Percentiles rank a stretch among this genome's conserved stretches.
Conservation (phyloP, 2,797 vertebrate species). For the Enoplosus armatus region DNA sequence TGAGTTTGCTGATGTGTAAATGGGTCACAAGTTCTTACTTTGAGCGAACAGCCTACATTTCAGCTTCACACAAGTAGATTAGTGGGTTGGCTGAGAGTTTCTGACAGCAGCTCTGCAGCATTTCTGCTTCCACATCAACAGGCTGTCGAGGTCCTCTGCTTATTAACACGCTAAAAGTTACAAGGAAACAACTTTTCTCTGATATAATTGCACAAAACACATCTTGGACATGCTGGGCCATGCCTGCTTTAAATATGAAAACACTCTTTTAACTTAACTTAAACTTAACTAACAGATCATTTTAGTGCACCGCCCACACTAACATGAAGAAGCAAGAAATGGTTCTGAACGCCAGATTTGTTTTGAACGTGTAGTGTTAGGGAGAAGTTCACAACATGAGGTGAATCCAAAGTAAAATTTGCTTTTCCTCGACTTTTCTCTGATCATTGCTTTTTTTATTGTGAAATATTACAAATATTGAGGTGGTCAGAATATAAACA, state of each 20-base stretch:
- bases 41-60: slow-evolving; percentile 31
- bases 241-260: neutral
- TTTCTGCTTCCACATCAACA: slow-evolving; percentile 2
- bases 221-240: neutral
- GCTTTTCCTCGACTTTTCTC: neutral
- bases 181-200: neutral
- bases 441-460: neutral
- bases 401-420: neutral
- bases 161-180: neutral
- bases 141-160: neutral
- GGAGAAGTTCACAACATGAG: too few relatives aligned
- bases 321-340: too few relatives aligned
- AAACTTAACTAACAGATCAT: too few relatives aligned
- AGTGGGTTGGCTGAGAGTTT: slow-evolving; percentile 41
- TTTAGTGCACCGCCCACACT: too few relatives aligned
- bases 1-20: slow-evolving; percentile 52
- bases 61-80: slow-evolving; percentile 29
- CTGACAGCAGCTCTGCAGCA: slow-evolving; percentile 23
- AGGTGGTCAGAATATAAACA: neutral
- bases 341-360: too few relatives aligned
- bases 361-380: too few relatives aligned
- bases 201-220: too few relatives aligned
- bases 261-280: too few relatives aligned
- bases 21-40: slow-evolving; percentile 50
- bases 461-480: neutral